These are phyloP conservation scores for Thereuonema tuberculata DNA, from an alignment of 1,140 invertebrate species.

Conservation along the genomic window DNA sequence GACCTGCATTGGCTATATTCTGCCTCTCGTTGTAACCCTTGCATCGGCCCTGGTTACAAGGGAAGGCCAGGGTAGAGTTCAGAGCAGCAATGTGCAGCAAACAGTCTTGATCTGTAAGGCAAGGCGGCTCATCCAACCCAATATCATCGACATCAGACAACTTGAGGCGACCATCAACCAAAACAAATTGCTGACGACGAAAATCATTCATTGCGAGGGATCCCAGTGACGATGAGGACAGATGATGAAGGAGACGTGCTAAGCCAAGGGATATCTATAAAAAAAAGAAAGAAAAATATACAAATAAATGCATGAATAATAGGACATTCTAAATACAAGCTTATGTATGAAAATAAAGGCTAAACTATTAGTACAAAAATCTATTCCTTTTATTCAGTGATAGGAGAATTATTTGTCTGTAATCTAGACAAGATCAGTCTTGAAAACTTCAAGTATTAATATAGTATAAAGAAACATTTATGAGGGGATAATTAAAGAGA, in stretches of 20 bases:
- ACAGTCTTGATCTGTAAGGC: conserved; percentile 26
- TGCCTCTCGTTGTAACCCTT: conserved; percentile 33
- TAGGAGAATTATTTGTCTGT: no score
- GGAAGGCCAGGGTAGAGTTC: conserved; percentile 11
- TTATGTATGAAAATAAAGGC: no score
- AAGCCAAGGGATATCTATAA: conserved; percentile 31
- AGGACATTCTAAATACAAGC: no score
- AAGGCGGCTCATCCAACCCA: conserved; percentile 28
- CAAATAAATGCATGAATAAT: no score
- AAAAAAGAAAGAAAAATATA: background rate
- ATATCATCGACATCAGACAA: conserved; percentile 38
- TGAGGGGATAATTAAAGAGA: no score
- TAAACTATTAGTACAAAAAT: no score
- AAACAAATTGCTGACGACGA: conserved; percentile 37
- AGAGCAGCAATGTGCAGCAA: conserved; percentile 14
- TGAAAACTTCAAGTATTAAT: no score
- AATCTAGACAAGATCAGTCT: no score
- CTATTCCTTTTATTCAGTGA: no score
- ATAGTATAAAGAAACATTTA: no score
- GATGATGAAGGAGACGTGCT: conserved; percentile 30
- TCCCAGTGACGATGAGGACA: conserved; percentile 32
- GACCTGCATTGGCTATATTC: conserved; percentile 34
- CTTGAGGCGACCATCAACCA: conserved; percentile 33
- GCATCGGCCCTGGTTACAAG: conserved; percentile 28
- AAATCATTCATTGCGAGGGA: conserved; percentile 37